phyloP scores from a whole-genome alignment of 2,797 vertebrate genomes.

The Prunella strophiata region DNA sequence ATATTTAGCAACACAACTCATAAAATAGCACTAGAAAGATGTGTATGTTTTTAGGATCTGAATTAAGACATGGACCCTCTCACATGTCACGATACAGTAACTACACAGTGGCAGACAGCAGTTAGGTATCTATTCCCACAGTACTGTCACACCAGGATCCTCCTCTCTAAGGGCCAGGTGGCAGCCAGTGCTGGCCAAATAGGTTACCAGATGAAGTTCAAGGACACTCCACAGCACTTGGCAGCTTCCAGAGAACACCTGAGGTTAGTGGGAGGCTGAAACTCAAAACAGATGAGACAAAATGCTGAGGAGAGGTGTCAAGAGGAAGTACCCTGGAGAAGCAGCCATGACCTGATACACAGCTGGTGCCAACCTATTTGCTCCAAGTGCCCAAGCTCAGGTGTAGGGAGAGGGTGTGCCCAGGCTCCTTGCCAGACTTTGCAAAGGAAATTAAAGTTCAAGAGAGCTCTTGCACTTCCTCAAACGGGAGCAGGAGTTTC shows the following conservation, averaged over 20 bases:
- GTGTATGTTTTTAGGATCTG: not conserved
- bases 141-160: fast-evolving
- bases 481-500: not conserved
- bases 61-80: not conserved
- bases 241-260: not conserved
- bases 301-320: not conserved
- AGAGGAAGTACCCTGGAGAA: not conserved
- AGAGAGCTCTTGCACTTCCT: constrained; percentile 24
- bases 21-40: not conserved
- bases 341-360: not conserved
- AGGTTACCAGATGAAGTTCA: not conserved
- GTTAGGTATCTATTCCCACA: not conserved
- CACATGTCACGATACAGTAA: not conserved
- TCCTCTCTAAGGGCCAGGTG: not conserved
- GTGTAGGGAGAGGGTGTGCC: not conserved
- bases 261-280: not conserved
- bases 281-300: not conserved
- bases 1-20: not conserved
- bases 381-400: not conserved
- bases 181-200: not conserved
- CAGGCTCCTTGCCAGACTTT: constrained; percentile 8
- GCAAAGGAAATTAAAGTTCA: not conserved
- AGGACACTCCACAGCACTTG: not conserved
- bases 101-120: not conserved
- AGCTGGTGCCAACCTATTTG: not conserved